Percentiles rank a stretch among this genome's conserved stretches.
phyloP scores from a whole-genome alignment of 2,113 vertebrate species.

The Manacus vitellinus region DNA sequence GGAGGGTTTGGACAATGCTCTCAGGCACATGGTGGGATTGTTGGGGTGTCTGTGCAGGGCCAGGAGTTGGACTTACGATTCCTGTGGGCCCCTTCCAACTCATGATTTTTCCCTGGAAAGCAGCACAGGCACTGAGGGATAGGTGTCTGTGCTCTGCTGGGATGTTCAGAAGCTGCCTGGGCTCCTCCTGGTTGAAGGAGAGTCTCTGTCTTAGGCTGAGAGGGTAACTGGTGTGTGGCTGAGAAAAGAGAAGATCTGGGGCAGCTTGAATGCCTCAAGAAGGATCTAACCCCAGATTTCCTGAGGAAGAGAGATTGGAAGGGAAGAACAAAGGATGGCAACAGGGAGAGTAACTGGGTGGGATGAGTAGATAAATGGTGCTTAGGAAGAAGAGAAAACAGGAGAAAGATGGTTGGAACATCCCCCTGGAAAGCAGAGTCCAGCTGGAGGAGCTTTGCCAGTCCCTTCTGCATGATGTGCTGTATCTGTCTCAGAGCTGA shows the following conservation, averaged over 20 bases:
- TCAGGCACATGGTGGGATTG: not conserved
- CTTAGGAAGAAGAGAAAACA: not conserved
- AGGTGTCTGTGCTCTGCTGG: not conserved
- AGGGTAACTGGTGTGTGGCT: not conserved
- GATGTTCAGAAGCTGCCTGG: not conserved
- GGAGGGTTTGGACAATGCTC: accelerated
- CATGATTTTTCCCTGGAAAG: not conserved
- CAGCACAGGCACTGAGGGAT: not conserved
- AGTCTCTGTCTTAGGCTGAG: not conserved
- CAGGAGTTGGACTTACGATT: accelerated
- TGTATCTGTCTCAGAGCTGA: not conserved
- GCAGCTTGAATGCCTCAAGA: not conserved
- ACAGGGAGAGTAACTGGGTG: not conserved
- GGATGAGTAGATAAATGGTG: not conserved
- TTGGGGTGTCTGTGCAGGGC: not conserved
- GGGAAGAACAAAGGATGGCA: not conserved
- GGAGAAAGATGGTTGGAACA: not conserved
- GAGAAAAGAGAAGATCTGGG: not conserved
- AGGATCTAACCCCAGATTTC: not conserved
- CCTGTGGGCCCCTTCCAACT: accelerated
- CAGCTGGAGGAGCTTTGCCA: not conserved
- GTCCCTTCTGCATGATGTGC: not conserved
- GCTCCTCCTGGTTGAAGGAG: not conserved
- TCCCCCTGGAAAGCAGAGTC: not conserved
- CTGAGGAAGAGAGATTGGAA: not conserved